These are phyloP conservation scores for Cantharis lateralis DNA, from an alignment of 2,888 invertebrate species.

Conservation along the genomic window DNA sequence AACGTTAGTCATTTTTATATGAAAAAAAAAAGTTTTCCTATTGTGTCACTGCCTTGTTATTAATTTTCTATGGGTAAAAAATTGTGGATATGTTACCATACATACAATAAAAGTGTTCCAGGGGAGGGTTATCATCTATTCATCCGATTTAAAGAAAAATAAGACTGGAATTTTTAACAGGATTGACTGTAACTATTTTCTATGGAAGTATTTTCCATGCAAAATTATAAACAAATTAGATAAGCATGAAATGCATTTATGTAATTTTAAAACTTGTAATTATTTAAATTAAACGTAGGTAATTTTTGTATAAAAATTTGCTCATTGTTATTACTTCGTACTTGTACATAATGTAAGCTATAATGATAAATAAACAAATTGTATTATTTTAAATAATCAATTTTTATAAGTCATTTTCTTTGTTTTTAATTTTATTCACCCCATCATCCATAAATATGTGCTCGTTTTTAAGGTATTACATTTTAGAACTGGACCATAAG, in stretches of 20 bases:
- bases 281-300: conserved; percentile 19
- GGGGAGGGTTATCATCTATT: background rate
- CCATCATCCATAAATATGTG: background rate
- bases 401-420: background rate
- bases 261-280: conserved; percentile 15
- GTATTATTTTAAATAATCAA: background rate
- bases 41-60: conserved; percentile 23
- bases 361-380: conserved; percentile 3
- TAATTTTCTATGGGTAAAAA: conserved; percentile 9
- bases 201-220: background rate
- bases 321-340: conserved; percentile 23
- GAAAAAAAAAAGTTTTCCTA: conserved; percentile 13
- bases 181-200: conserved; percentile 12
- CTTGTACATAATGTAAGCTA: conserved; percentile 16
- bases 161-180: conserved; percentile 1
- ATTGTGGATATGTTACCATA: conserved; percentile 15
- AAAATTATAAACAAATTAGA: background rate
- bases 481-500: too few species aligned
- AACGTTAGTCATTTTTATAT: background rate
- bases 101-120: conserved; percentile 10
- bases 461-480: too few species aligned
- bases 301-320: conserved; percentile 28
- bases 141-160: conserved; percentile 6
- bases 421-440: background rate
- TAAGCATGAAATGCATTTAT: conserved; percentile 28